Evolutionary conservation across 1,140 invertebrate genomes (phyloP).

Genomic region (Ceratosolen solmsi): DNA sequence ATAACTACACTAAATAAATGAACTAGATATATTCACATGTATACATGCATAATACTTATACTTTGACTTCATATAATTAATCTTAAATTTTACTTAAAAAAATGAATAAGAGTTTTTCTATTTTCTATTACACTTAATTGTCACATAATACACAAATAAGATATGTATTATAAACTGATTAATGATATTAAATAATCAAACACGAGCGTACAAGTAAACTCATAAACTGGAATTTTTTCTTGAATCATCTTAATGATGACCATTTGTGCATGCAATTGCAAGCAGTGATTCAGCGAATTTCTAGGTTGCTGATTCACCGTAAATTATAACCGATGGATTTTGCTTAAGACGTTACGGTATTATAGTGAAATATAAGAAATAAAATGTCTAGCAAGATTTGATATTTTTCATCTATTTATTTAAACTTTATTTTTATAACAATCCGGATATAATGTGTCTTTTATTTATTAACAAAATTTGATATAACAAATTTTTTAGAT

Average conservation of each 20-base stretch:
- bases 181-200: slow-evolving; percentile 23
- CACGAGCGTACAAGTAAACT: slow-evolving; percentile 6
- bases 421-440: too few species aligned
- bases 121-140: not conserved
- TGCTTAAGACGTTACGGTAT: not conserved
- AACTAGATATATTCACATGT: not conserved
- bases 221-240: not conserved
- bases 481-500: too few species aligned
- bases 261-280: not conserved
- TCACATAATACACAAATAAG: slow-evolving; percentile 6
- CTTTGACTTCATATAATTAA: slow-evolving; percentile 4
- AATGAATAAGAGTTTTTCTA: not conserved
- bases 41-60: not conserved
- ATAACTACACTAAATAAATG: not conserved
- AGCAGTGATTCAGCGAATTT: slow-evolving; percentile 7
- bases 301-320: slow-evolving; percentile 25
- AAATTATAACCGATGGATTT: slow-evolving; percentile 25
- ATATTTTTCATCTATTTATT: too few species aligned
- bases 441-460: too few species aligned
- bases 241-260: not conserved
- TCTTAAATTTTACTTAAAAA: slow-evolving; percentile 2
- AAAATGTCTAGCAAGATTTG: not conserved
- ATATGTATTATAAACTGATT: slow-evolving; percentile 31
- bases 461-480: too few species aligned
- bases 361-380: slow-evolving; percentile 8